phyloP scores from a whole-genome alignment of 2,113 vertebrate genomes.

The Ibidorhyncha struthersii region DNA sequence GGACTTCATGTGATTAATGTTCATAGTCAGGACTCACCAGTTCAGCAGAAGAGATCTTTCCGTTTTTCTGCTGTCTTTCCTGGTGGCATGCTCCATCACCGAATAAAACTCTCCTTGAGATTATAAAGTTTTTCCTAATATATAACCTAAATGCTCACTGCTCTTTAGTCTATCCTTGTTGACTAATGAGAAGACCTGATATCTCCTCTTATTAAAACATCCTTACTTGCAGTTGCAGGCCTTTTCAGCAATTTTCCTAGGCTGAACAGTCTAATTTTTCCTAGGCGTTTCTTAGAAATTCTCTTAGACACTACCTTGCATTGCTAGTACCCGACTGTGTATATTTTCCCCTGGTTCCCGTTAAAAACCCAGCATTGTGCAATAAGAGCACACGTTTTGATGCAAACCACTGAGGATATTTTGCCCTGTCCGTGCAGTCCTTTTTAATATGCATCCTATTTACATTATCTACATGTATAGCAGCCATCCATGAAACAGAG shows the following conservation, averaged over 20 bases:
- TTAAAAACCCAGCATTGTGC: not conserved
- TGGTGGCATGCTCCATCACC: not conserved
- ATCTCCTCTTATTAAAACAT: not conserved
- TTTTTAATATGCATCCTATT: not conserved
- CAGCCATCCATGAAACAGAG: not conserved
- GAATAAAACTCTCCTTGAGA: not conserved
- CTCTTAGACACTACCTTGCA: not conserved
- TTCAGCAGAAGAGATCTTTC: not conserved
- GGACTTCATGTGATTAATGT: not conserved
- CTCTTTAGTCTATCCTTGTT: not conserved
- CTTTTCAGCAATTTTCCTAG: not conserved
- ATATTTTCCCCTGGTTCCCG: not conserved
- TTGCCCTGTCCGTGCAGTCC: not conserved
- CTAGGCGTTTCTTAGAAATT: not conserved
- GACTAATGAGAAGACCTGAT: not conserved
- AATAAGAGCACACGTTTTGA: rapidly evolving
- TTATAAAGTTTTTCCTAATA: not conserved
- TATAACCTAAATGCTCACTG: not conserved
- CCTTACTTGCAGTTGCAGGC: not conserved
- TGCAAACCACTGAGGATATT: not conserved
- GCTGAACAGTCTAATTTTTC: not conserved
- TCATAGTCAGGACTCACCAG: not conserved
- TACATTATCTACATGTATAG: not conserved
- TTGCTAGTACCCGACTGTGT: not conserved
- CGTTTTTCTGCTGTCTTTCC: not conserved